These are phyloP conservation scores for Spermophilus dauricus DNA, from an alignment of 2,113 vertebrate genomes.

Conservation along the genomic window DNA sequence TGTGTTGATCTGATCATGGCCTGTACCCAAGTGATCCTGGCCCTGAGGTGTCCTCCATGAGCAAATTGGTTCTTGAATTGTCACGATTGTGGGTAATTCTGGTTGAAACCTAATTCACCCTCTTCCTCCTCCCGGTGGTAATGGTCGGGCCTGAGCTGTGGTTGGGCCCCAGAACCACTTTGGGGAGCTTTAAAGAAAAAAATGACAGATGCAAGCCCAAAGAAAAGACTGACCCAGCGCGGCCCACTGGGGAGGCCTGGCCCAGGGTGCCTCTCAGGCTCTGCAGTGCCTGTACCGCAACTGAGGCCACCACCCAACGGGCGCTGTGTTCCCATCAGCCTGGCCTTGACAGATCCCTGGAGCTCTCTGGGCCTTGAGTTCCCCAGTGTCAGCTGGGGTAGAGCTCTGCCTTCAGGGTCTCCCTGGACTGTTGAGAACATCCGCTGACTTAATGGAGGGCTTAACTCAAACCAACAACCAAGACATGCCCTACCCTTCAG, in stretches of 20 bases:
- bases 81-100: neutral
- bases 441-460: no score
- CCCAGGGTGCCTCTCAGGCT: rapidly evolving
- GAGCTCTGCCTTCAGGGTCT: no score
- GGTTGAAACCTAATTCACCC: neutral
- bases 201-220: rapidly evolving
- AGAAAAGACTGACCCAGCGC: neutral
- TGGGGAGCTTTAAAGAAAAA: neutral
- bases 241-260: neutral
- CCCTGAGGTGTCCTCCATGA: neutral
- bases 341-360: neutral
- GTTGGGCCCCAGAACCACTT: neutral
- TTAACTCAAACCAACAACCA: no score
- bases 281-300: rapidly evolving
- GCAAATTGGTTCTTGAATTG: neutral
- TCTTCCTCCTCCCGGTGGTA: no score
- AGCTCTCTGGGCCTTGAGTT: no score
- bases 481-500: no score
- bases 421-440: no score
- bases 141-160: rapidly evolving
- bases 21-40: neutral
- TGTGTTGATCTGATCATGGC: neutral
- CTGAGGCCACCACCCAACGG: neutral
- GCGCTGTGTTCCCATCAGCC: neutral
- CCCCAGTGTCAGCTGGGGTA: no score